Conservation (phyloP, 2,888 invertebrate species). For the Macaria notata region DNA sequence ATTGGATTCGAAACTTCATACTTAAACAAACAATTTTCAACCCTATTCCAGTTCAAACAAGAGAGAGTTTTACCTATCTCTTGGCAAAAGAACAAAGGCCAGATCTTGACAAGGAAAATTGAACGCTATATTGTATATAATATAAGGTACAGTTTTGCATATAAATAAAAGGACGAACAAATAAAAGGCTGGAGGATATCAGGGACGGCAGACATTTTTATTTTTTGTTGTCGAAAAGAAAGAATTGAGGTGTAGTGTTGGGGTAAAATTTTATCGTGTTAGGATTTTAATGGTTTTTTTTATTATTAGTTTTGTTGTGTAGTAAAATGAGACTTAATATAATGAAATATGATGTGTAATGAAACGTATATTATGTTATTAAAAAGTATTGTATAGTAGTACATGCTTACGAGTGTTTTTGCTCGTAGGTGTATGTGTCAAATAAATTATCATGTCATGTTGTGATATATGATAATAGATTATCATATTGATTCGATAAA, state of each 20-base stretch:
- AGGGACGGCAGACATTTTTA: conserved; percentile 63
- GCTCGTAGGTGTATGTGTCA: too few relatives aligned
- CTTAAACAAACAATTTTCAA: not conserved
- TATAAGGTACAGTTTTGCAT: conserved; percentile 21
- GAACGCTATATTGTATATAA: conserved; percentile 37
- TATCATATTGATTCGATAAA: too few relatives aligned
- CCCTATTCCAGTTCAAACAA: not conserved
- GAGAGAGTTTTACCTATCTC: not conserved
- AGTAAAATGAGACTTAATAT: too few relatives aligned
- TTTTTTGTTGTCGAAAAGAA: conserved; percentile 49
- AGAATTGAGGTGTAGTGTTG: conserved; percentile 38
- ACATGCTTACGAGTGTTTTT: too few relatives aligned
- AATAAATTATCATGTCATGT: too few relatives aligned
- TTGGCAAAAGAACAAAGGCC: conserved; percentile 17
- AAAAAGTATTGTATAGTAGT: too few relatives aligned
- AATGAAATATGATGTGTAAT: too few relatives aligned
- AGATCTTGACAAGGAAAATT: conserved; percentile 37
- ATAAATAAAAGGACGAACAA: conserved; percentile 17
- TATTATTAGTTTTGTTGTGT: not conserved
- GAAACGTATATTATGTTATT: too few relatives aligned
- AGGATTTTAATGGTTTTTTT: conserved; percentile 31
- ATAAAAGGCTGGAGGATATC: conserved; percentile 23
- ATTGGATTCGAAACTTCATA: conserved; percentile 2
- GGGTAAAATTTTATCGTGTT: conserved; percentile 27
- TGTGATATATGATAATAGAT: too few relatives aligned